Percentiles rank a stretch among this genome's conserved stretches.
Evolutionary conservation across 64 coral and sea anemone species (phyloP).

Genomic region (Orbicella faveolata): DNA sequence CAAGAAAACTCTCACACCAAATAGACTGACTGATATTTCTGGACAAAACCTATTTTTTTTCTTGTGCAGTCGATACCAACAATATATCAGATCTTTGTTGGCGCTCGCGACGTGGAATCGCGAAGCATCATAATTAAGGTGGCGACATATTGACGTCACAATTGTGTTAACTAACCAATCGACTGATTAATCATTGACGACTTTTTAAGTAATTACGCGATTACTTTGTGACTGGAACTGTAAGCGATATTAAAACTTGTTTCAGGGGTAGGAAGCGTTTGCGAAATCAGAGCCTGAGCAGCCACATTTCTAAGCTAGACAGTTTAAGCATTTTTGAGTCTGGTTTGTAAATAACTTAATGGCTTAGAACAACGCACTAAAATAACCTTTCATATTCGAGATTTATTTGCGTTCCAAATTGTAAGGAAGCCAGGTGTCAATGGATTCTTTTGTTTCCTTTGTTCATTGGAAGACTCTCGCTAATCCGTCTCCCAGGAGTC

Average conservation of each 20-base stretch:
- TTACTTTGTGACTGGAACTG: background rate
- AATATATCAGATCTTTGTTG: background rate
- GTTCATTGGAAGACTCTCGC: background rate
- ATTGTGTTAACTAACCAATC: conserved; percentile 64
- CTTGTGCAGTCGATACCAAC: background rate
- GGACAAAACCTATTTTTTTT: background rate
- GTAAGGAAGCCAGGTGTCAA: background rate
- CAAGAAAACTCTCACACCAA: background rate
- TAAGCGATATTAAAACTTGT: background rate
- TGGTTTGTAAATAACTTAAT: background rate
- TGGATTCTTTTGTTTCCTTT: conserved; percentile 10
- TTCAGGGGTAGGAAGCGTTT: background rate
- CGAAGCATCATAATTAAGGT: background rate
- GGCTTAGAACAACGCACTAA: background rate
- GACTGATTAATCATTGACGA: conserved; percentile 34
- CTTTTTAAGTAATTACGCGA: conserved; percentile 25
- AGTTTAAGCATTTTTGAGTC: background rate
- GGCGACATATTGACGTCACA: conserved; percentile 30
- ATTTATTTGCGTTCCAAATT: background rate
- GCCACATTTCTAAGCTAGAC: background rate
- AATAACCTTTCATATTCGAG: background rate
- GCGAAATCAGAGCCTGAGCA: background rate
- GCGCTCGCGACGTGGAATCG: conserved; percentile 8
- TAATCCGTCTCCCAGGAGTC: conserved; percentile 34
- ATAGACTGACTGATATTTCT: background rate